Conservation (phyloP, 1,140 invertebrate species). For the Thaumetopoea pityocampa region DNA sequence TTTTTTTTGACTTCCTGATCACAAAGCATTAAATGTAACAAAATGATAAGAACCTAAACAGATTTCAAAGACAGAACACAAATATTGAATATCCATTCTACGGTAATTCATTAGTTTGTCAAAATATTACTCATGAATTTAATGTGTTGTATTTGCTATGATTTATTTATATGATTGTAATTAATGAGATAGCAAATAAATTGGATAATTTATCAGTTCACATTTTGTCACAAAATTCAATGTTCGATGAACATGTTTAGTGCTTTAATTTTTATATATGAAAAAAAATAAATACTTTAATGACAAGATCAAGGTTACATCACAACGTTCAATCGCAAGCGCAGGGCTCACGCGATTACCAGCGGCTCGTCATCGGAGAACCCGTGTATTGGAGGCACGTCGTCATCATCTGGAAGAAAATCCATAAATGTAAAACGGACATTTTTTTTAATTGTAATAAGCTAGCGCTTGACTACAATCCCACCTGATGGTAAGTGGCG, state of each 20-base stretch:
- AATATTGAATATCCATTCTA: no score
- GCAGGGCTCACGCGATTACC: conserved; percentile 84
- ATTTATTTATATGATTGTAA: no score
- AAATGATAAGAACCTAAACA: no score
- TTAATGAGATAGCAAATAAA: no score
- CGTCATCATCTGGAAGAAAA: conserved; percentile 85
- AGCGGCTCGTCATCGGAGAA: conserved; percentile 96
- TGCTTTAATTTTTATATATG: conserved; percentile 7
- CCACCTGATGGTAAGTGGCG: no score
- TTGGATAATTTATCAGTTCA: not conserved
- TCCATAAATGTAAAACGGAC: conserved; percentile 29
- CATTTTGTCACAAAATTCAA: not conserved
- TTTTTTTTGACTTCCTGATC: no score
- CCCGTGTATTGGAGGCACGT: conserved; percentile 88
- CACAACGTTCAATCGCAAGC: conserved; percentile 28
- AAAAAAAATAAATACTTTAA: conserved; percentile 29
- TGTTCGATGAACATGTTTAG: not conserved
- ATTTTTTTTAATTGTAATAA: conserved; percentile 9
- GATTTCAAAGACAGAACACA: no score
- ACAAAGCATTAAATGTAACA: no score
- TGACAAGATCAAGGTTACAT: conserved; percentile 54
- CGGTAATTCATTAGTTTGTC: no score
- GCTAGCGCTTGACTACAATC: no score
- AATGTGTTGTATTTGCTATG: no score
- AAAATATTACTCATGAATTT: no score